Evolutionary conservation across 1,140 invertebrate genomes (phyloP).

Genomic region (Drosophila aff.): DNA sequence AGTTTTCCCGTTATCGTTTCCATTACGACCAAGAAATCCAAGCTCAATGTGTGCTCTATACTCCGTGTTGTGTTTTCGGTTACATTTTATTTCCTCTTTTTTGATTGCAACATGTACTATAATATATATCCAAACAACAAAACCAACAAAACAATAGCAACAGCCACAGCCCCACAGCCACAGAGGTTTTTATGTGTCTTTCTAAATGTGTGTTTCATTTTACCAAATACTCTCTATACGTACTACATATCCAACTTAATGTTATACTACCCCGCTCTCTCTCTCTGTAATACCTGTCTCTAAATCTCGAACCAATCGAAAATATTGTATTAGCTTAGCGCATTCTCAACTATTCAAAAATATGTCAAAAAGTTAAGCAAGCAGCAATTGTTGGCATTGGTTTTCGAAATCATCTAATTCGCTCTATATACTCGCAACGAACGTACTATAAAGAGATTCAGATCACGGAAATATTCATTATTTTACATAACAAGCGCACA

Average conservation of each 20-base stretch:
- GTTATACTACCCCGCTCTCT: slow-evolving; percentile 38
- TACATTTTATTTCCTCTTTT: slow-evolving; percentile 39
- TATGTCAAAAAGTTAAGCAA: slow-evolving; percentile 75
- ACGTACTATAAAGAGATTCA: slow-evolving; percentile 29
- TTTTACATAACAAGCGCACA: slow-evolving; percentile 54
- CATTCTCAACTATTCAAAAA: slow-evolving; percentile 75
- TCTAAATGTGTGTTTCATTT: slow-evolving; percentile 73
- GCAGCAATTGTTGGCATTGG: slow-evolving; percentile 79
- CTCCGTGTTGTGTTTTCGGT: slow-evolving; percentile 44
- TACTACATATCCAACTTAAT: slow-evolving; percentile 56
- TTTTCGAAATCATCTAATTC: slow-evolving; percentile 72
- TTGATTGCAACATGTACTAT: slow-evolving; percentile 59
- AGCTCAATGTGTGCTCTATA: slow-evolving; percentile 61
- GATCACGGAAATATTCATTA: slow-evolving; percentile 55
- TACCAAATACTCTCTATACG: slow-evolving; percentile 54
- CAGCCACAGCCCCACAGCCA: slow-evolving; percentile 18
- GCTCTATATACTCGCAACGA: slow-evolving; percentile 17
- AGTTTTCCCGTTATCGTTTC: slow-evolving; percentile 64
- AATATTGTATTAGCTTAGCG: slow-evolving; percentile 59
- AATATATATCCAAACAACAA: slow-evolving; percentile 40
- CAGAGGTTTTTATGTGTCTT: slow-evolving; percentile 60
- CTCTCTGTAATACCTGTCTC: slow-evolving; percentile 40
- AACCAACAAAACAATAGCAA: slow-evolving; percentile 5
- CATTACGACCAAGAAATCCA: slow-evolving; percentile 42
- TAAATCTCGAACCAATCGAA: slow-evolving; percentile 38